These are phyloP conservation scores for Pelagia noctiluca DNA, from an alignment of 30 jellyfish, hydroid and myxozoan species.

Conservation along the genomic window DNA sequence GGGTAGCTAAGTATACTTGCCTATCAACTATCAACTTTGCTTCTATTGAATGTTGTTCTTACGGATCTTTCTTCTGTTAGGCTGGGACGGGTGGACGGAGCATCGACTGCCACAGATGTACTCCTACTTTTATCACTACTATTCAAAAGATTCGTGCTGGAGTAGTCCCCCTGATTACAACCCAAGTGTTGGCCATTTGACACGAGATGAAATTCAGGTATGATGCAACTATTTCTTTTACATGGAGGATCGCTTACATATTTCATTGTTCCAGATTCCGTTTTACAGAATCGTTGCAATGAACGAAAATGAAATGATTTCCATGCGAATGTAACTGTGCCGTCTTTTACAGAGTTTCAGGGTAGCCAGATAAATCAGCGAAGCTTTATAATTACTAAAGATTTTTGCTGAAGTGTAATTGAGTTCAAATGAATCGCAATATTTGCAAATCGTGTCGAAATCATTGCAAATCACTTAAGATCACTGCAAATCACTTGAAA, in stretches of 20 bases:
- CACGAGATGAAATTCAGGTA: conserved; percentile 96
- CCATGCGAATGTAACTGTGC: too few species aligned
- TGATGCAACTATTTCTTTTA: background rate
- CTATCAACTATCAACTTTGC: conserved; percentile 5
- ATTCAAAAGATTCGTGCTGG: conserved; percentile 92
- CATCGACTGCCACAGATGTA: conserved; percentile 89
- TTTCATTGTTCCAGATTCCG: background rate
- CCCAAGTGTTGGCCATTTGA: conserved; percentile 84
- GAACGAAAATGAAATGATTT: too few species aligned
- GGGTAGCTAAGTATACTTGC: conserved; percentile 16
- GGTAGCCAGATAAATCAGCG: too few species aligned
- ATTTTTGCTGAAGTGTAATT: too few species aligned
- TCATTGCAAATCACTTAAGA: too few species aligned
- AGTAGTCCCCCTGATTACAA: conserved; percentile 83
- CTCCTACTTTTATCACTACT: conserved; percentile 77
- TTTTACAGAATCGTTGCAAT: too few species aligned
- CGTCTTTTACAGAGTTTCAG: too few species aligned
- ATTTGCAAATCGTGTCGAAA: too few species aligned
- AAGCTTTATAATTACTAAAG: too few species aligned
- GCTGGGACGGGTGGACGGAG: conserved; percentile 99
- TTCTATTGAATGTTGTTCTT: too few species aligned
- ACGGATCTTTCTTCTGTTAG: conserved; percentile 18
- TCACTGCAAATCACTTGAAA: too few species aligned
- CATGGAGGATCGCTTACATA: background rate
- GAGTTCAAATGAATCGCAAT: too few species aligned